Evolutionary conservation across 2,888 invertebrate species (phyloP), one percentile per base, ranked within the genome.

Genomic region (Idaea straminata): DNA sequence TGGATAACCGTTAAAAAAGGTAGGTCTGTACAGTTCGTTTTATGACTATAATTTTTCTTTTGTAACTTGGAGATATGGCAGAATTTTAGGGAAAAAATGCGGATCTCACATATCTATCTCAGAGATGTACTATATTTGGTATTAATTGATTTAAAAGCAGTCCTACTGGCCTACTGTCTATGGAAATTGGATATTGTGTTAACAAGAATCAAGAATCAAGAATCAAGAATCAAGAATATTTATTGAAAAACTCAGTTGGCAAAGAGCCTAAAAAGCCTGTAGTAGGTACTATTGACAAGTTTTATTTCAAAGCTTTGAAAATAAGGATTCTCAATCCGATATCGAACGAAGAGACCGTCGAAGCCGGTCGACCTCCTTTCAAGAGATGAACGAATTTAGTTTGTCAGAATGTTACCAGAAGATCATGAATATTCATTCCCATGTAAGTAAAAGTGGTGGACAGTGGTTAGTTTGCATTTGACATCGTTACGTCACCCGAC

Each of bases 401-500:
- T 47, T 13, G 10, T 13, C 47, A 47, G 47, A 47, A 47, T 7
- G 57, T 60, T 65, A 57, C 61, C 62, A 47, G 62, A 64, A 62
- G 63, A 10, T 47, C 62, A 68, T 68, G 62, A 68, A 66, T 68
- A 66, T 66, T 64, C 64, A 61, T 61, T 13, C 61, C 57, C 57
- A 62, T 66, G 64, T 58, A 63, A 66, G 69, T 66, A 67, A 66
- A 65, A 68, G 69, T 64, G 61, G 62, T 57, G 47, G 64, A 62
- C 36, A 57, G 60, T 59, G 61, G 66, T 63, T 68, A 64, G 61
- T 69, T 69, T 65, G 66, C 69, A 66, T 67, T 65, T 67, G 70
- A 67, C 69, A 70, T 73, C 70, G 64, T 69, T 69, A 64, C 73
- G 70, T 71, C 69, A 73, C 61, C 34, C 60, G 64, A 68, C 73